These are phyloP conservation scores for Morinoia aosen DNA, from an alignment of 2,888 invertebrate species.

Conservation along the genomic window DNA sequence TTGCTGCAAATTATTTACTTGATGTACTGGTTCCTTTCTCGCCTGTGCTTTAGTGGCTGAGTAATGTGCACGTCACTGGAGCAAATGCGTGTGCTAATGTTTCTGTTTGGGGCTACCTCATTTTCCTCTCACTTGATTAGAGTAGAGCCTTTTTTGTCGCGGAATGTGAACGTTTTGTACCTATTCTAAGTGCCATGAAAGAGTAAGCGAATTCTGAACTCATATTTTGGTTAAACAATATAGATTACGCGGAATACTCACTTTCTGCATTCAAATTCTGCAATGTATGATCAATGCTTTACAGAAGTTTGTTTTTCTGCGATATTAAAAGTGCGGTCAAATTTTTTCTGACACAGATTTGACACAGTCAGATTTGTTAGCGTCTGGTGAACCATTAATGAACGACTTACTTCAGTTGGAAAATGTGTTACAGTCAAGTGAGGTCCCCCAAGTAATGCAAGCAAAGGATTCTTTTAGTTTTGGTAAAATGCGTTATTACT, in stretches of 20 bases:
- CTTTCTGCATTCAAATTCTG: not conserved
- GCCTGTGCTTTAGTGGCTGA: too few relatives aligned
- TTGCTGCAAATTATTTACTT: too few relatives aligned
- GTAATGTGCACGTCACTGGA: too few relatives aligned
- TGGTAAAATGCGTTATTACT: not conserved
- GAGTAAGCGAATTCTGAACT: not conserved
- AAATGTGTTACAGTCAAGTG: not conserved
- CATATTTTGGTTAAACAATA: not conserved
- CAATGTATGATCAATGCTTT: not conserved
- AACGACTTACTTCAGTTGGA: not conserved
- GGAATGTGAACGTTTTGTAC: not conserved
- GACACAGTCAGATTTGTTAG: too few relatives aligned
- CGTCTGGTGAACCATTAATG: not conserved
- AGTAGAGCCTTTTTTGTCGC: not conserved
- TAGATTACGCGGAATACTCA: not conserved
- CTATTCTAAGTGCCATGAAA: not conserved
- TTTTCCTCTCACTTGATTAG: not conserved
- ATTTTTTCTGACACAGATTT: too few relatives aligned
- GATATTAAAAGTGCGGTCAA: too few relatives aligned
- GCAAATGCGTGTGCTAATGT: not conserved
- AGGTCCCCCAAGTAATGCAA: not conserved
- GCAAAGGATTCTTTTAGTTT: not conserved
- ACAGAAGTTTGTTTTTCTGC: not conserved
- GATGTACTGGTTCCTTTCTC: too few relatives aligned
- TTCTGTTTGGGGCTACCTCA: not conserved